Conservation (phyloP, 2,113 vertebrate species). For the Myotis brandtii region DNA sequence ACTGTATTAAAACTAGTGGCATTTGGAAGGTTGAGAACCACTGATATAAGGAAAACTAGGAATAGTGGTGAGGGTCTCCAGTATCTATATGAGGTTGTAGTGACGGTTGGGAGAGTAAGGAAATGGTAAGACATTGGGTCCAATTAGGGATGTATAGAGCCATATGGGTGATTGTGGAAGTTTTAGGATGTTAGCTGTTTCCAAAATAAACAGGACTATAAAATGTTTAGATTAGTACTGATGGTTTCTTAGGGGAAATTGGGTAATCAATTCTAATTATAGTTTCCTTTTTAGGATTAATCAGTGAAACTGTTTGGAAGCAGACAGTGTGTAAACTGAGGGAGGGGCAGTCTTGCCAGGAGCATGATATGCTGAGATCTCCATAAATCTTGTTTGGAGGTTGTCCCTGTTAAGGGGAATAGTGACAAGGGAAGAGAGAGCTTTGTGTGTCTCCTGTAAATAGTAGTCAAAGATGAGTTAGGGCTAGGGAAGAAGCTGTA, state of each 20-base stretch:
- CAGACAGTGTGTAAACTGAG: background rate
- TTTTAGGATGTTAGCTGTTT: slow-evolving; percentile 14
- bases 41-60: background rate
- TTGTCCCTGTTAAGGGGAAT: background rate
- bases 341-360: background rate
- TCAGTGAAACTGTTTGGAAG: background rate
- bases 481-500: background rate
- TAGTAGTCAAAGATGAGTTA: background rate
- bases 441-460: background rate
- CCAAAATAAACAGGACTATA: slow-evolving; percentile 17
- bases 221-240: slow-evolving; percentile 13
- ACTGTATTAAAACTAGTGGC: no score
- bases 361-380: background rate
- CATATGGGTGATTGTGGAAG: background rate
- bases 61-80: background rate
- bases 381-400: background rate
- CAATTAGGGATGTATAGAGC: background rate
- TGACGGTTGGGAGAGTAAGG: background rate
- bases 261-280: slow-evolving; percentile 44
- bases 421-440: background rate
- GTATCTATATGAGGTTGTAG: background rate
- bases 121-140: background rate
- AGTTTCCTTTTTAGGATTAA: slow-evolving; percentile 15
- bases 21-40: no score
- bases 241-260: background rate